A percentile compares a stretch with the other conserved stretches of the same genome.
Evolutionary conservation across 1,140 invertebrate genomes (phyloP).

Genomic region (Octopus bimaculoides): DNA sequence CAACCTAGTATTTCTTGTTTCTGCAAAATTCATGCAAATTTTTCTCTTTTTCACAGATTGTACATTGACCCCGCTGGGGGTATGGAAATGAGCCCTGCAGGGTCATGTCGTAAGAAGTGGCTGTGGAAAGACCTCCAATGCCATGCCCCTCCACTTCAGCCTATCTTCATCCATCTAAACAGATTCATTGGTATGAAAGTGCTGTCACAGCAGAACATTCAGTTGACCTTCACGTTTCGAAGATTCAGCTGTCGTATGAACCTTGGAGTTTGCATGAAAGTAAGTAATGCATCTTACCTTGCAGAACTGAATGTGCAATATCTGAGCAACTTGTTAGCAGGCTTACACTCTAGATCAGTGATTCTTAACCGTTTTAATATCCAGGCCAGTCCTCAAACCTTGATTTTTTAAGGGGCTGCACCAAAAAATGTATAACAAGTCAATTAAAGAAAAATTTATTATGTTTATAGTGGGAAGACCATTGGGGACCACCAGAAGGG

Average conservation of each 20-base stretch:
- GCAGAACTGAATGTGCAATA: not conserved
- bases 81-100: slow-evolving; percentile 44
- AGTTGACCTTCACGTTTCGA: slow-evolving; percentile 42
- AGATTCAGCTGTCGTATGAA: slow-evolving; percentile 50
- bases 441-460: too few relatives aligned
- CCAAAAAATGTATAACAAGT: too few relatives aligned
- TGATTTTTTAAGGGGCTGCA: too few relatives aligned
- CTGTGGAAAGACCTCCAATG: slow-evolving; percentile 53
- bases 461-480: too few relatives aligned
- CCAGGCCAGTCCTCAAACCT: too few relatives aligned
- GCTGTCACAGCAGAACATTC: slow-evolving; percentile 50
- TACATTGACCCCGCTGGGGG: slow-evolving; percentile 49
- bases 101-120: slow-evolving; percentile 45
- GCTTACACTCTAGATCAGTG: too few relatives aligned
- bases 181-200: slow-evolving; percentile 41
- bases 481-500: too few relatives aligned
- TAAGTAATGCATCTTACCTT: slow-evolving; percentile 21
- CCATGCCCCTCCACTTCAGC: slow-evolving; percentile 56
- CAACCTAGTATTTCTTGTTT: too few relatives aligned
- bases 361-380: too few relatives aligned
- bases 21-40: not conserved
- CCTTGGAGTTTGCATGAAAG: slow-evolving; percentile 52
- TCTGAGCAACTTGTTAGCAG: too few relatives aligned
- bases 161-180: slow-evolving; percentile 50
- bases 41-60: slow-evolving; percentile 34